Percentiles rank a stretch among this genome's conserved stretches.
These are phyloP conservation scores for Diadumene lineata DNA, from an alignment of 92 coral and sea anemone genomes.

Conservation along the genomic window DNA sequence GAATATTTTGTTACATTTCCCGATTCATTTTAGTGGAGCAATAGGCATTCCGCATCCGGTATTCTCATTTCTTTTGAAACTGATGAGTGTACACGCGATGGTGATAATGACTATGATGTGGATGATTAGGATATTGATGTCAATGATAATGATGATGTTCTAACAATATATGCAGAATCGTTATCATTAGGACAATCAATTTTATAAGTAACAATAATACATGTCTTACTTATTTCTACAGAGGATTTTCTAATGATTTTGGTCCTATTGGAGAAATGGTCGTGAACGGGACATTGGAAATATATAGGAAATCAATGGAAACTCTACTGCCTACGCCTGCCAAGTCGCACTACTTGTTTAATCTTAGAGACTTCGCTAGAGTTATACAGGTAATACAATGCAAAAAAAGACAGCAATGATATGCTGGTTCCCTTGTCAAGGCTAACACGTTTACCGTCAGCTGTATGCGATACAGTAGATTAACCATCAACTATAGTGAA, in stretches of 20 bases:
- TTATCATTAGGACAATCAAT: background rate
- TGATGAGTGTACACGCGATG: too few species aligned
- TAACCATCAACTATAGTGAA: too few species aligned
- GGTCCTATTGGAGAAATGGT: constrained; percentile 78
- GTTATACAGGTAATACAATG: constrained; percentile 74
- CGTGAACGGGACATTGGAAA: constrained; percentile 76
- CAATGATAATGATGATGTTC: background rate
- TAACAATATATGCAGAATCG: too few species aligned
- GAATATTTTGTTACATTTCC: too few species aligned
- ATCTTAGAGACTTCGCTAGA: constrained; percentile 92
- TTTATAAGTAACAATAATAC: background rate
- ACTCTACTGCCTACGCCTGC: constrained; percentile 95
- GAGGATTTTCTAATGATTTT: constrained; percentile 86
- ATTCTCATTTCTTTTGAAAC: too few species aligned
- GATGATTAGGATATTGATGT: background rate
- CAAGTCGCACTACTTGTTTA: constrained; percentile 95
- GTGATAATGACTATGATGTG: background rate
- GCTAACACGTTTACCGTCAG: too few species aligned
- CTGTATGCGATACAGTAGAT: too few species aligned
- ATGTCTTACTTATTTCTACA: constrained; percentile 14
- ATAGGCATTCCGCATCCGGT: too few species aligned
- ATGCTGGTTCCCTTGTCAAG: too few species aligned
- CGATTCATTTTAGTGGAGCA: too few species aligned
- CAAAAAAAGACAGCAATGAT: background rate
- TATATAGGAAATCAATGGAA: constrained; percentile 89